Conservation (phyloP, 1,140 invertebrate genomes). For the Eriosoma lanigerum region DNA sequence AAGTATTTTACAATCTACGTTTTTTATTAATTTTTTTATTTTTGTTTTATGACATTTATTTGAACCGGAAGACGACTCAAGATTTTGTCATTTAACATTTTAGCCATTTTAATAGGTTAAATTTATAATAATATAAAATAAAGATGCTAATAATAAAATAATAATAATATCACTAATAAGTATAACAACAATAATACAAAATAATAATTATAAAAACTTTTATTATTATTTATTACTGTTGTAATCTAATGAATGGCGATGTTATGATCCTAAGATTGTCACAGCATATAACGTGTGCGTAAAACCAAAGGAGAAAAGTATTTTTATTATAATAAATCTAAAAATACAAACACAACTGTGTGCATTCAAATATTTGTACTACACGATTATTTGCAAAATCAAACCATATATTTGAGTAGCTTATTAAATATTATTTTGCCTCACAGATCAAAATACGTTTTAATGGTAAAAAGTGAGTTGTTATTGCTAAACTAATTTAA, state of each 20-base stretch:
- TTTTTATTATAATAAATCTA: neutral
- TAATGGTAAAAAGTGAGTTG: neutral
- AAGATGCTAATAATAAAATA: slow-evolving; percentile 27
- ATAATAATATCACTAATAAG: slow-evolving; percentile 17
- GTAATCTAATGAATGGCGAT: neutral
- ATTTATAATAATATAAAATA: slow-evolving; percentile 16
- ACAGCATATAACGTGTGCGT: slow-evolving; percentile 15
- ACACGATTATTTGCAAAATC: neutral
- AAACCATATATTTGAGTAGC: neutral
- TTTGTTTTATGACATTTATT: slow-evolving; percentile 48
- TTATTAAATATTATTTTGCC: neutral
- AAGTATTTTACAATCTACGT: slow-evolving; percentile 14
- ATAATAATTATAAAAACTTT: neutral
- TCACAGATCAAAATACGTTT: neutral
- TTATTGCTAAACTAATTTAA: slow-evolving; percentile 6
- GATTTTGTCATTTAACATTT: slow-evolving; percentile 49
- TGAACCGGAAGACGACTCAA: slow-evolving; percentile 51
- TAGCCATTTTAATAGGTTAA: slow-evolving; percentile 20
- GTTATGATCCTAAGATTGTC: slow-evolving; percentile 16
- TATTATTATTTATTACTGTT: neutral
- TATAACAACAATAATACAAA: slow-evolving; percentile 13
- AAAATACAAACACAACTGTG: neutral
- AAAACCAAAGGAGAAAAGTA: neutral
- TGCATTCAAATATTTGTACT: neutral
- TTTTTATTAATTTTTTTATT: slow-evolving; percentile 5